Base-by-base conservation (phyloP, 1,140 invertebrate genomes). In the Sycophila sp. region DNA sequence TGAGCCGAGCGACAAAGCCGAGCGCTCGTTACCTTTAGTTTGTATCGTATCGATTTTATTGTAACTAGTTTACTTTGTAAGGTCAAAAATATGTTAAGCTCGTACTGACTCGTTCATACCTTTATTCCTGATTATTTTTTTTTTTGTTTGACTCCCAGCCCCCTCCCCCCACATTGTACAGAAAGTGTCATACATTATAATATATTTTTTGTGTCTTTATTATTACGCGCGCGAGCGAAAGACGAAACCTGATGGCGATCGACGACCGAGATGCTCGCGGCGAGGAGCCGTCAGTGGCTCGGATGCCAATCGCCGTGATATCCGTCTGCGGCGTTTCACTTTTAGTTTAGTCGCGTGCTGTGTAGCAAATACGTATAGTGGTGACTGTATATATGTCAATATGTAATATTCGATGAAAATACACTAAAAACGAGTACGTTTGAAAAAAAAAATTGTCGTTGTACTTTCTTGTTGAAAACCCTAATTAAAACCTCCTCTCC, bases 361-460 rank as follows among this genome's bases (percentile, higher is more conserved):
- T 80, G 59, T 81, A 79, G 80, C 59, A 71, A 63, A 71, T 70
- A 70, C 40, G 60, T 70, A 73, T 78, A 79, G 75, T 76, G 77
- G 79, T 81, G 80, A 82, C 77, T 84, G 81, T 83, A 84, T 83
- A 84, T 83, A 84, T 83, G 81, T 84, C 79, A 77, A 84, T 82
- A 81, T 83, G 81, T 80, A 81, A 79, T 79, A 83, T 80, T 81
- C 78, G 76, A 78, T 71, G 56, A 53, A 71, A 71, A 65, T 64
- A 70, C 34, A 70, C 59, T 60, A 65, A 71, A 56, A 63, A 72
- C 71, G 63, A 69, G n/a, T 75, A 73, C 73, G 53, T 71, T 73
- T 74, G 69, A 70, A 76, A 56, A 72, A 79, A 79, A 71, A 75
- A 70, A 42, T 38, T 45, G 13, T 53, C 30, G 51, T 51, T 60